Base-by-base conservation (phyloP, 2,113 vertebrate genomes). In the Cranoglanis bouderius region DNA sequence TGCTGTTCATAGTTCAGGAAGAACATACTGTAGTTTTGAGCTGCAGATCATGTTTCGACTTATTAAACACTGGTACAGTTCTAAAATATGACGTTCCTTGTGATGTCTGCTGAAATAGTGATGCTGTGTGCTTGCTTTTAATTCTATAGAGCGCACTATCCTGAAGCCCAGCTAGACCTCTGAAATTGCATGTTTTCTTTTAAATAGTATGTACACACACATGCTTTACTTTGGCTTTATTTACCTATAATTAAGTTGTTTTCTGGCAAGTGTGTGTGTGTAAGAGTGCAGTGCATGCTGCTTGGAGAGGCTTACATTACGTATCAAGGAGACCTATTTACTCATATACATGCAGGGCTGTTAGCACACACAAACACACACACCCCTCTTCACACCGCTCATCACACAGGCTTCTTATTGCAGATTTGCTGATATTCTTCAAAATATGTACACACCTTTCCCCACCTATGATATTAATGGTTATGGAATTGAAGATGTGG, bases 121-220 rank as follows among this genome's bases (percentile, higher is more conserved):
- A 49, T 49, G 26, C 12, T 46, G 10, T 86, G 26, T 51, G 53
- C 40, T 61, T 72, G 78, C 70, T 72, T 87, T 63, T 84, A 84
- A 84, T 84, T 87, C 78, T 75, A 75, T 35, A 46, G 29, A 59
- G 51, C 43, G 12, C 46, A 38, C 53, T 61, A 57, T 19, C 35
- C 53, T 59, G 38, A 88, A 53, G 63, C 65, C 10, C 24, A 38
- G 81, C 78, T 26, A 83, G 65, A 55, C 70, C 16, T 53, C 49
- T 49, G 53, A 86, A 86, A 89, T 86, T 49, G 78, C 77, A 86
- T 74, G 88, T 86, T 89, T 89, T 82, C 61, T 19, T 85, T 63
- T 85, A 65, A 63, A 51, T 51, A 86, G 38, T 61, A 61, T 26
- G 65, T 43, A 55, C 61, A 82, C 75, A 88, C 43, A 61, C 4